phyloP scores from a whole-genome alignment of 2,797 vertebrate species.

The Hippocampus kuda region DNA sequence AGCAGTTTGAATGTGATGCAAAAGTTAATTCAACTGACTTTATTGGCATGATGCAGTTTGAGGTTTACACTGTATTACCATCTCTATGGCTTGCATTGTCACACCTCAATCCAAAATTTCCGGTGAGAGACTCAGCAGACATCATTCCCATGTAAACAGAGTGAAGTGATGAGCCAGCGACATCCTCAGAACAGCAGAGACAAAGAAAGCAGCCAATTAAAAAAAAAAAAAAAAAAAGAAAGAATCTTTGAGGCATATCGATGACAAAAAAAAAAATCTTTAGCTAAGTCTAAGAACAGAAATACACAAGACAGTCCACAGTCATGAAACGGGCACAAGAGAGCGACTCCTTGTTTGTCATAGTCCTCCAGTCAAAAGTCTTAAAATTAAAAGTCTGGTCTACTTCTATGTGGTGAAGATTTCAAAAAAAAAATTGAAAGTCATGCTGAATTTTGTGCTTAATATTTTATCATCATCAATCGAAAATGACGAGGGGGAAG shows the following conservation, averaged over 20 bases:
- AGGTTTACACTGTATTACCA: neutral
- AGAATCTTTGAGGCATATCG: slow-evolving; percentile 59
- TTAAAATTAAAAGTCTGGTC: neutral
- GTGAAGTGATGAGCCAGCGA: neutral
- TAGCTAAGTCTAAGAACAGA: slow-evolving; percentile 82
- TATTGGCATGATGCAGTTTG: neutral
- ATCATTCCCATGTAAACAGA: slow-evolving; percentile 30
- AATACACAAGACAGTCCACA: slow-evolving; percentile 82
- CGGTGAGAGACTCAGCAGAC: slow-evolving; percentile 10
- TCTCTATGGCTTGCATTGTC: slow-evolving; percentile 8
- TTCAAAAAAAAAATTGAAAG: neutral
- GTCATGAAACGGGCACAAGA: slow-evolving; percentile 45
- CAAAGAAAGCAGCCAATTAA: slow-evolving; percentile 21
- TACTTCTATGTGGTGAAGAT: neutral
- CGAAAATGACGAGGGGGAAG: neutral
- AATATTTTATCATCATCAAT: neutral
- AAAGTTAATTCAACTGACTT: neutral
- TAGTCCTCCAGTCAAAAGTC: slow-evolving; percentile 16
- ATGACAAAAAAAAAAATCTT: slow-evolving; percentile 75
- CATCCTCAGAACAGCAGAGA: slow-evolving; percentile 5
- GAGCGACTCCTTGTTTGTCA: slow-evolving; percentile 43
- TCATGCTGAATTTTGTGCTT: slow-evolving; percentile 3
- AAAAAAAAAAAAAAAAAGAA: slow-evolving; percentile 32
- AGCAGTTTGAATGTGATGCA: neutral
- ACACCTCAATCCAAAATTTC: slow-evolving; percentile 23